These are phyloP conservation scores for Mohoua ochrocephala DNA, from an alignment of 2,113 vertebrate species.

Conservation along the genomic window DNA sequence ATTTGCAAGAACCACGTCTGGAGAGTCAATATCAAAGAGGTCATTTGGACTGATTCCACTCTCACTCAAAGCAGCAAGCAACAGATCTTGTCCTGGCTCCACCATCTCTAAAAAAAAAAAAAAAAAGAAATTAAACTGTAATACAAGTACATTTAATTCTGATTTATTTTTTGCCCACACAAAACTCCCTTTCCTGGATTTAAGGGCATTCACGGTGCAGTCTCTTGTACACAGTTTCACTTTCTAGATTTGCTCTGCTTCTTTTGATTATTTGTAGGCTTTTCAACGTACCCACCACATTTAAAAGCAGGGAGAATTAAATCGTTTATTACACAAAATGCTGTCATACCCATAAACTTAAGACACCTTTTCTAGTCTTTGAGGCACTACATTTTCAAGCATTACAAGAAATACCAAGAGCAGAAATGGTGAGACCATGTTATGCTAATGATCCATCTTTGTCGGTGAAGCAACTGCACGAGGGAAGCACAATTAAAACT, in stretches of 20 bases:
- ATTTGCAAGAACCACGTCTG: constrained; percentile 77
- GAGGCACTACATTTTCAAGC: neutral
- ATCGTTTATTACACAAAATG: neutral
- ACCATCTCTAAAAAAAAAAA: constrained; percentile 76
- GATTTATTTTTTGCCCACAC: neutral
- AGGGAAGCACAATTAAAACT: constrained; percentile 48
- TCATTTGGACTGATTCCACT: constrained; percentile 98
- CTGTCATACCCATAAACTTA: neutral
- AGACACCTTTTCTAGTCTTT: neutral
- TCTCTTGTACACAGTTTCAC: neutral
- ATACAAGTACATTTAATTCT: neutral
- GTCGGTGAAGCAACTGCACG: neutral
- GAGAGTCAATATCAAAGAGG: constrained; percentile 89
- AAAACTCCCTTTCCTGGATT: neutral
- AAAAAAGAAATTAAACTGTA: neutral
- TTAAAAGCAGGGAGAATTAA: neutral
- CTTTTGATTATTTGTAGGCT: neutral
- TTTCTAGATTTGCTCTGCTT: neutral
- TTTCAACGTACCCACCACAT: neutral
- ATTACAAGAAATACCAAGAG: neutral
- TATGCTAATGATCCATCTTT: neutral
- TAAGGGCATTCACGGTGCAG: neutral
- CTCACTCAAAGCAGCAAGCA: constrained; percentile 97
- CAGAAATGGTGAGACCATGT: neutral
- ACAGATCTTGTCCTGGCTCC: constrained; percentile 98